Evolutionary conservation across 2,113 vertebrate species (phyloP).

Genomic region (Butastur rufipennis): DNA sequence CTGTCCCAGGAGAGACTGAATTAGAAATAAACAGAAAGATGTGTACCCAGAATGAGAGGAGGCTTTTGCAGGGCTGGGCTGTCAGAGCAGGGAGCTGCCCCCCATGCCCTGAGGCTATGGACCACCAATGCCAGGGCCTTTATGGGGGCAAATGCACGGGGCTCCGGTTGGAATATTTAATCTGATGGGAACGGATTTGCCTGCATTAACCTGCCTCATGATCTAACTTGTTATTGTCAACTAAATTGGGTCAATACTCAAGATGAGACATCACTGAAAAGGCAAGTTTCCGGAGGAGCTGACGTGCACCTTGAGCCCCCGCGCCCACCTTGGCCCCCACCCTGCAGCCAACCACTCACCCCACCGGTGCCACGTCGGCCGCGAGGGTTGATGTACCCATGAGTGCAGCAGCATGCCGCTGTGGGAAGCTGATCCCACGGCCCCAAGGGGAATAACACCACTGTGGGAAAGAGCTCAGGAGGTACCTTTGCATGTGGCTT

Average conservation of each 20-base stretch:
- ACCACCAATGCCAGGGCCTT: not conserved
- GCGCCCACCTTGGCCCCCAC: accelerated
- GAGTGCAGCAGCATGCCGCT: accelerated
- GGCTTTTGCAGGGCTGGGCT: not conserved
- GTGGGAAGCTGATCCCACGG: accelerated
- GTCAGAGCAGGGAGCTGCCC: not conserved
- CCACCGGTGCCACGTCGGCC: accelerated
- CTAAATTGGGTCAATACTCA: not conserved
- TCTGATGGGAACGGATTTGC: not conserved
- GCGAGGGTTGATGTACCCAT: accelerated
- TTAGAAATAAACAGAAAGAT: not conserved
- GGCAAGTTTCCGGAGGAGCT: not conserved
- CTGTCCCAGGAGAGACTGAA: not conserved
- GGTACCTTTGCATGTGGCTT: not conserved
- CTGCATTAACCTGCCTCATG: not conserved
- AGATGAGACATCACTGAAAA: not conserved
- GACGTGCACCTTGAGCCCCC: not conserved
- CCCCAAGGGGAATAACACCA: accelerated
- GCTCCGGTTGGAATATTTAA: not conserved
- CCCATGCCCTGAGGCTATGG: not conserved
- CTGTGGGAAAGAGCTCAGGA: not conserved
- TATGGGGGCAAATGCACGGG: not conserved
- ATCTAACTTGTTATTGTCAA: not conserved
- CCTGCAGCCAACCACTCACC: accelerated
- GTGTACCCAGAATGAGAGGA: not conserved